Base-by-base conservation (phyloP, 2,888 invertebrate genomes). In the Dichetophora obliterata region DNA sequence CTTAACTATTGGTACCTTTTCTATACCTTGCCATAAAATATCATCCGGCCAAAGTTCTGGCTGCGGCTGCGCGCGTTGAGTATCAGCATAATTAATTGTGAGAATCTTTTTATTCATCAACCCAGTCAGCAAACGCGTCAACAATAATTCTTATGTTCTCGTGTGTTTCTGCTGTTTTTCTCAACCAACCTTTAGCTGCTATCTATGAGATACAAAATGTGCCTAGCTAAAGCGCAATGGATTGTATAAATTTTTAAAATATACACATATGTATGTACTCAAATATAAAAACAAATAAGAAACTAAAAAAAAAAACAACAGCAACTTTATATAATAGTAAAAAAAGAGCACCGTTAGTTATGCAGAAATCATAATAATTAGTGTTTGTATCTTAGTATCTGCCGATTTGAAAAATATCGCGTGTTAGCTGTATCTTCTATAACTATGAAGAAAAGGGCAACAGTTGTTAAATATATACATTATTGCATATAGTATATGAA, bases 31-130 rank as follows among this genome's bases (percentile, higher is more conserved):
- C 43, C 43, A 43, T 43, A 43, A 31, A 31, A 43, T 43, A 43
- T 34, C 31, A 43, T 43, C 19, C 43, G 54, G 54, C 16, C 16
- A n/a, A 66, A n/a, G 19, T 19, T 16, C 37, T 19, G n/a, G 14
- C 31, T 31, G 52, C 22, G 27, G 37, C 22, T 8, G 9, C 69
- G 69, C 34, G 69, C 19, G 1, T 4, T n/a, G 70, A 52, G 48
- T 19, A 77, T 31, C 73, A 61, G 63, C 74, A 63, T 69, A 75
- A 77, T 77, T 75, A 77, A 77, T 75, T 77, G 75, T 77, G 77
- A 71, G 77, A 77, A 75, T 75, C 52, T 77, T 57, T 63, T 22
- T 9, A 8, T 71, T n/a, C 27, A 3, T 34, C 31, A 16, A 9
- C 27, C 57, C 22, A 8, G 37, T 22, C 59, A 48, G 5, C 22